Percentiles rank a stretch among this genome's conserved stretches.
These are phyloP conservation scores for Tapera naevia DNA, from an alignment of 2,797 vertebrate genomes.

Conservation along the genomic window DNA sequence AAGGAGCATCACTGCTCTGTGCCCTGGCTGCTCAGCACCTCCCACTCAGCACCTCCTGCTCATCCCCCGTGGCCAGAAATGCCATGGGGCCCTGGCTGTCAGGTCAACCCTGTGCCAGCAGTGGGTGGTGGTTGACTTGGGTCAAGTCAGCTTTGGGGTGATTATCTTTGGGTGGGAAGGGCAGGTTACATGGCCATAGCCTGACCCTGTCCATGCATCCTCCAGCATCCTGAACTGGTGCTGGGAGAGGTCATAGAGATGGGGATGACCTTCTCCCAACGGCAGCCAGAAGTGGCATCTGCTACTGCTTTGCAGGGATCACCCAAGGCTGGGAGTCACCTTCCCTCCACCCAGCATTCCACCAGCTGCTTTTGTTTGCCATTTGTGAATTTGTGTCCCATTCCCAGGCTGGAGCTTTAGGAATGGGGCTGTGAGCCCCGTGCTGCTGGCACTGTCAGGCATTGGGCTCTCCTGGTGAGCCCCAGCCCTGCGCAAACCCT, in stretches of 20 bases:
- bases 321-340: not conserved
- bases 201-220: accelerated
- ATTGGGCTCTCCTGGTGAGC: not conserved
- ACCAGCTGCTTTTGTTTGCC: not conserved
- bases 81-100: not conserved
- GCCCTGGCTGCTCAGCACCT: not conserved
- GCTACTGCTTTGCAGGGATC: not conserved
- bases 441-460: not conserved
- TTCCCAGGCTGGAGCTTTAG: not conserved
- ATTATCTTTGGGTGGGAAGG: not conserved
- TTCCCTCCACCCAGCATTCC: not conserved
- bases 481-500: not conserved
- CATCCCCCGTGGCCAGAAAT: accelerated
- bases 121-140: not conserved
- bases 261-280: too few species aligned
- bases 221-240: not conserved
- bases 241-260: not conserved
- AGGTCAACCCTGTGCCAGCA: not conserved
- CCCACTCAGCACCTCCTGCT: not conserved
- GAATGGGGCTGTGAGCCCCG: accelerated
- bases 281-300: not conserved
- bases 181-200: not conserved
- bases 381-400: not conserved
- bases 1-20: not conserved
- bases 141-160: not conserved